These are phyloP conservation scores for Biston stratarius DNA, from an alignment of 2,888 invertebrate species.

Conservation along the genomic window DNA sequence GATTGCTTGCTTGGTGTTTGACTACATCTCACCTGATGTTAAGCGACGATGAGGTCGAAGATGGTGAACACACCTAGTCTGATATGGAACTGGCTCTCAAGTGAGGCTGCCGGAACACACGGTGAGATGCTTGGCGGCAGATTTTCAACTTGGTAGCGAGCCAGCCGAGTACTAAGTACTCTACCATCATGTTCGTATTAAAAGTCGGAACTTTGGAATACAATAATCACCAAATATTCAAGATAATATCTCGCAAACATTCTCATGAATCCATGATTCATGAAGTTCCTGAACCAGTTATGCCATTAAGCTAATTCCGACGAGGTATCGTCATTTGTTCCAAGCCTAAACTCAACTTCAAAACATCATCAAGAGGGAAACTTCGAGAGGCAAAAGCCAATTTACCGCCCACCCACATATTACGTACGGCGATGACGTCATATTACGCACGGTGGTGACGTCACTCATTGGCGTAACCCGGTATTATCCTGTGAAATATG, in stretches of 20 bases:
- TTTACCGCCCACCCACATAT: slow-evolving; percentile 36
- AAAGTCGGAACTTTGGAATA: too few relatives aligned
- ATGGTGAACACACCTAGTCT: too few relatives aligned
- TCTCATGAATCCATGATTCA: slow-evolving; percentile 2
- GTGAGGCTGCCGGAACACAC: too few relatives aligned
- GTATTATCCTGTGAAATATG: slow-evolving; percentile 58
- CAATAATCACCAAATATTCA: background rate
- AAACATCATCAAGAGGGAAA: slow-evolving; percentile 29
- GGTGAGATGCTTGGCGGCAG: too few relatives aligned
- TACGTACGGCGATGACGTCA: slow-evolving; percentile 24
- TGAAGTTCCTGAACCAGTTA: slow-evolving; percentile 16
- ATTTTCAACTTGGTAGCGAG: too few relatives aligned
- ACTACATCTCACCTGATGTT: too few relatives aligned
- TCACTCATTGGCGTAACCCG: slow-evolving; percentile 55
- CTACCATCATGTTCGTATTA: too few relatives aligned
- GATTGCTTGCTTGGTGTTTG: too few relatives aligned
- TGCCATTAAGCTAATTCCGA: slow-evolving; percentile 13
- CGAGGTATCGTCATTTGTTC: slow-evolving; percentile 27
- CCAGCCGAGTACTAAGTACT: too few relatives aligned
- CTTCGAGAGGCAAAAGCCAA: slow-evolving; percentile 34
- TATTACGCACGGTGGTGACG: slow-evolving; percentile 50
- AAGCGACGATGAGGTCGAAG: too few relatives aligned
- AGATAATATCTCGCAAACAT: background rate
- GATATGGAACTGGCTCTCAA: too few relatives aligned
- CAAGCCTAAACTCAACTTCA: slow-evolving; percentile 21